These are phyloP conservation scores for Agrypnia vestita DNA, from an alignment of 1,140 invertebrate species.

Conservation along the genomic window DNA sequence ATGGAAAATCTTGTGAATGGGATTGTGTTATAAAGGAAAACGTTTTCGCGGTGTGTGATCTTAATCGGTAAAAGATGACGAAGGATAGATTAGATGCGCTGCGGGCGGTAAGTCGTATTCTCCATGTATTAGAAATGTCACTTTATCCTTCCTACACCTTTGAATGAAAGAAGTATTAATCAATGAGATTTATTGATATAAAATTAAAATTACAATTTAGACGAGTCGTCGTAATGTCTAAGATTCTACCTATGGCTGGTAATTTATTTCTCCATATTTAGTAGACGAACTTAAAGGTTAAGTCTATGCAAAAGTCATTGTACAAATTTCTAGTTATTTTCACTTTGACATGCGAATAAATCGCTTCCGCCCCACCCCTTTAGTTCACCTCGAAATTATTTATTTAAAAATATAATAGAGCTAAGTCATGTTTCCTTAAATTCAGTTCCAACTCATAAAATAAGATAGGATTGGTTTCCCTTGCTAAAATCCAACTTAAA, in stretches of 20 bases:
- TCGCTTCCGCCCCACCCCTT: constrained; percentile 40
- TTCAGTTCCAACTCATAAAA: background rate
- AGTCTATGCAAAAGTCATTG: constrained; percentile 28
- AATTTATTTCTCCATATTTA: constrained; percentile 6
- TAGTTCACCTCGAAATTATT: constrained; percentile 7
- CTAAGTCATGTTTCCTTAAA: background rate
- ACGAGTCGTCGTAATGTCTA: background rate
- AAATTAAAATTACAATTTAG: constrained; percentile 63
- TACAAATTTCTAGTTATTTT: constrained; percentile 29
- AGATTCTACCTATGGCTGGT: constrained; percentile 1
- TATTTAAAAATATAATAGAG: background rate
- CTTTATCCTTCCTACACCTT: constrained; percentile 29
- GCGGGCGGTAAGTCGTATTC: constrained; percentile 85
- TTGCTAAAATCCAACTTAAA: background rate
- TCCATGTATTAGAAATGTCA: constrained; percentile 41
- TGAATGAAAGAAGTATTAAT: constrained; percentile 37
- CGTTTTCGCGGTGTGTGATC: constrained; percentile 76
- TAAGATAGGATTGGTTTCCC: background rate
- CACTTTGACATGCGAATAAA: constrained; percentile 20
- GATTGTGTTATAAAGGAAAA: constrained; percentile 80
- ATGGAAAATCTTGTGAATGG: constrained; percentile 84
- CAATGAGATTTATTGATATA: constrained; percentile 64
- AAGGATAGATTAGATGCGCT: constrained; percentile 98
- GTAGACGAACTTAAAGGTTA: constrained; percentile 40
- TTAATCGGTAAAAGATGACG: constrained; percentile 86